Conservation (phyloP, 2,113 vertebrate genomes). For the Amia ocellicauda region DNA sequence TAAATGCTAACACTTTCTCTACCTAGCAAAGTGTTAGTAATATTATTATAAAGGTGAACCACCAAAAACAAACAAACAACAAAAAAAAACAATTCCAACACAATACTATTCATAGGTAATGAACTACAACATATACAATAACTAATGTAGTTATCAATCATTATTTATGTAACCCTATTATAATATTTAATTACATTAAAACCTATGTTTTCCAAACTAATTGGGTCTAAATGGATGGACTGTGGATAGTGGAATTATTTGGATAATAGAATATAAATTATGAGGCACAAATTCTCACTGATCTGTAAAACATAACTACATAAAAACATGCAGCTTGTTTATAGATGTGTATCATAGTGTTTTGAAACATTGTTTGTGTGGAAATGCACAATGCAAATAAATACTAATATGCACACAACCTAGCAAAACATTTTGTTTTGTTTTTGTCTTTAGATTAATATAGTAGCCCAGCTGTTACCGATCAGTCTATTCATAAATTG, state of each 20-base stretch:
- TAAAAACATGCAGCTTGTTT: background rate
- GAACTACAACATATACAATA: no score
- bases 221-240: background rate
- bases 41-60: no score
- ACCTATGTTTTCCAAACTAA: background rate
- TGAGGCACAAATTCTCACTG: background rate
- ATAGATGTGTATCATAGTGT: background rate
- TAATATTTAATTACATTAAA: background rate
- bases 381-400: background rate
- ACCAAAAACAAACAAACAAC: no score
- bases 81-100: no score
- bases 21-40: no score
- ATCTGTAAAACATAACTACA: background rate
- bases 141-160: no score
- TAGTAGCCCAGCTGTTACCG: no score
- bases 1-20: no score
- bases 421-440: background rate
- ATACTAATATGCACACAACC: background rate
- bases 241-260: background rate
- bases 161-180: no score
- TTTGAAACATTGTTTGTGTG: background rate
- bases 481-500: no score
- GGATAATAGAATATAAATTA: background rate
- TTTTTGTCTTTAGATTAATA: background rate
- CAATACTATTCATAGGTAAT: no score